A percentile compares a stretch with the other conserved stretches of the same genome.
Conservation (phyloP, 2,113 vertebrate genomes). For the Orcinus orca region DNA sequence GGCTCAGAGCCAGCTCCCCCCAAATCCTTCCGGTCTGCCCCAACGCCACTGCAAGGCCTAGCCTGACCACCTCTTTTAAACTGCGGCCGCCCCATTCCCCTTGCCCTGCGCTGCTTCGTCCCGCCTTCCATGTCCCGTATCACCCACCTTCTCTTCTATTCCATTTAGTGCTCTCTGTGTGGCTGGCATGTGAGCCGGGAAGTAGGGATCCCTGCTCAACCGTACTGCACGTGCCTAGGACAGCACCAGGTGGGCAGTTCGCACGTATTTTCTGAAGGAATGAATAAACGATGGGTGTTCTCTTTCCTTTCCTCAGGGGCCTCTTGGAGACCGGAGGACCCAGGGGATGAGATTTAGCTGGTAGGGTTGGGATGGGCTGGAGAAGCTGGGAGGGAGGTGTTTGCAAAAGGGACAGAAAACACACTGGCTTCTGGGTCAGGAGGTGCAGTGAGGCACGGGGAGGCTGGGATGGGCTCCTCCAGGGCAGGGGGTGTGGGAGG, state of each 20-base stretch:
- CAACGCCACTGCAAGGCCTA: background rate
- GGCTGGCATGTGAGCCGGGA: fast-evolving
- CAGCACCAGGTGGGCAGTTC: background rate
- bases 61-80: background rate
- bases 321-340: background rate
- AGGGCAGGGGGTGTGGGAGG: fast-evolving
- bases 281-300: fast-evolving
- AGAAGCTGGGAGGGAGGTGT: background rate
- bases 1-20: background rate
- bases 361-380: background rate
- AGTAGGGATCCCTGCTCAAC: fast-evolving
- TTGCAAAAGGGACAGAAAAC: background rate
- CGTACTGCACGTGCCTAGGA: fast-evolving
- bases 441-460: background rate
- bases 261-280: fast-evolving
- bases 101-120: fast-evolving
- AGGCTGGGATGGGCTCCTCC: background rate
- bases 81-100: background rate
- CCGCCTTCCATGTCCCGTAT: fast-evolving
- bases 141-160: background rate
- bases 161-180: background rate
- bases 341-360: background rate
- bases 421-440: background rate
- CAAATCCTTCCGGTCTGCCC: background rate
- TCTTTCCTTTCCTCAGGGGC: background rate